Evolutionary conservation across 2,113 vertebrate species (phyloP).

Genomic region (Zonotrichia leucophrys): DNA sequence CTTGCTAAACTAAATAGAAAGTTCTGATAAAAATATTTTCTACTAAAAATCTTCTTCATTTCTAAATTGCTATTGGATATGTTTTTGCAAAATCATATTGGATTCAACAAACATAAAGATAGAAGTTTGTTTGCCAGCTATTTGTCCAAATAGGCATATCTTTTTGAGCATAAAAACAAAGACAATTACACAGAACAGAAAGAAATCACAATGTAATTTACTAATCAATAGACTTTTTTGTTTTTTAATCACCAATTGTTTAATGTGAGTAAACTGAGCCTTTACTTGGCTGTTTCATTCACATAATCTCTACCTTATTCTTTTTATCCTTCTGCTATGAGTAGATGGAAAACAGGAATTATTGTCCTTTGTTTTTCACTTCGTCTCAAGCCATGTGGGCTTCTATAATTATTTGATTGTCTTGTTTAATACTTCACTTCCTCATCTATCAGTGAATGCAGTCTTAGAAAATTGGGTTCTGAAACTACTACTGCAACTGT

Average conservation of each 20-base stretch:
- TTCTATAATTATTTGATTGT: constrained; percentile 4
- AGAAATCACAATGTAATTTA: constrained; percentile 39
- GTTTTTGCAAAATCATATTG: not conserved
- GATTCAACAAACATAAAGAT: not conserved
- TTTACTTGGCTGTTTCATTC: constrained; percentile 31
- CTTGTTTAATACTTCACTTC: not conserved
- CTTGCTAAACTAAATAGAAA: not conserved
- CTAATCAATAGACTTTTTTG: not conserved
- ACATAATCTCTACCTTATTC: constrained; percentile 54
- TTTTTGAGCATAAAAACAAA: not conserved
- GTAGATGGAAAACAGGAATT: constrained; percentile 67
- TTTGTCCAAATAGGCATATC: not conserved
- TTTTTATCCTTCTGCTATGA: constrained; percentile 62
- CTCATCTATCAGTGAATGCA: not conserved
- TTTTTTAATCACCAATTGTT: constrained; percentile 25
- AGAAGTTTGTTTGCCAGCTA: not conserved
- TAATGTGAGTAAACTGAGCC: constrained; percentile 12
- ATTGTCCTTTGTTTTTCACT: constrained; percentile 26
- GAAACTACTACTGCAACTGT: not conserved
- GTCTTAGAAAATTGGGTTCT: not conserved
- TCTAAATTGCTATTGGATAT: not conserved
- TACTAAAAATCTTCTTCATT: not conserved
- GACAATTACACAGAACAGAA: constrained; percentile 34
- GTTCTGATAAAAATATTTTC: not conserved
- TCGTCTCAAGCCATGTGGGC: not conserved